phyloP scores from a whole-genome alignment of 2,888 invertebrate genomes.

The Pyrrhia umbra region DNA sequence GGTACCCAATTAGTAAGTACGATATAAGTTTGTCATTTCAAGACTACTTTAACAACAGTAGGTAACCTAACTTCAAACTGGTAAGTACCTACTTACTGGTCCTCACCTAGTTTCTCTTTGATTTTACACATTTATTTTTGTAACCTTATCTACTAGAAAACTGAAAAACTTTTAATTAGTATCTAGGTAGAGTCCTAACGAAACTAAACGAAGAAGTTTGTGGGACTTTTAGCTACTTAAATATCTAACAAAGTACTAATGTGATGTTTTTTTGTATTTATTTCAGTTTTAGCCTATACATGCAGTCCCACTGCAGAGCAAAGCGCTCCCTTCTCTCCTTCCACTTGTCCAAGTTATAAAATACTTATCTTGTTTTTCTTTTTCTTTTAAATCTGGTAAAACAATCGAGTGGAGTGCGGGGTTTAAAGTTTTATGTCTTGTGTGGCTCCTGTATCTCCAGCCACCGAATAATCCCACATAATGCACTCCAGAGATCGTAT shows the following conservation, averaged over 20 bases:
- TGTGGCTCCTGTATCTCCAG: not conserved
- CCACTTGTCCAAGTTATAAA: no score
- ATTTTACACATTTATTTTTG: not conserved
- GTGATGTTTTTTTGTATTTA: no score
- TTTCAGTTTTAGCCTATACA: no score
- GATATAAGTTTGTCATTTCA: not conserved
- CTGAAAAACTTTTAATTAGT: conserved; percentile 18
- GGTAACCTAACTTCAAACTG: not conserved
- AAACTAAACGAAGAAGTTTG: conserved; percentile 11
- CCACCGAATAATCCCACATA: conserved; percentile 27
- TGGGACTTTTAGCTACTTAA: not conserved
- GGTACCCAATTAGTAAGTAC: not conserved
- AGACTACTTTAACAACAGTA: not conserved
- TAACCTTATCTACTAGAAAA: not conserved
- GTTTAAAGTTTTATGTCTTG: conserved; percentile 37
- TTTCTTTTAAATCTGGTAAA: conserved; percentile 32
- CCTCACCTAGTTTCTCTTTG: not conserved
- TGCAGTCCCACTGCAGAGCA: no score
- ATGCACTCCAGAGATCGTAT: conserved; percentile 14
- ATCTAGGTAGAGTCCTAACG: conserved; percentile 4
- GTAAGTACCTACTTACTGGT: no score
- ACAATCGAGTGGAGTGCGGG: conserved; percentile 37
- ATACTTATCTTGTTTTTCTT: conserved; percentile 14
- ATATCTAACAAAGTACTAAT: no score
- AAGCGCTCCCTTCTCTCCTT: no score